A percentile compares a stretch with the other conserved stretches of the same genome.
Evolutionary conservation across 2,797 vertebrate genomes (phyloP).

Genomic region (Manis pentadactyla): DNA sequence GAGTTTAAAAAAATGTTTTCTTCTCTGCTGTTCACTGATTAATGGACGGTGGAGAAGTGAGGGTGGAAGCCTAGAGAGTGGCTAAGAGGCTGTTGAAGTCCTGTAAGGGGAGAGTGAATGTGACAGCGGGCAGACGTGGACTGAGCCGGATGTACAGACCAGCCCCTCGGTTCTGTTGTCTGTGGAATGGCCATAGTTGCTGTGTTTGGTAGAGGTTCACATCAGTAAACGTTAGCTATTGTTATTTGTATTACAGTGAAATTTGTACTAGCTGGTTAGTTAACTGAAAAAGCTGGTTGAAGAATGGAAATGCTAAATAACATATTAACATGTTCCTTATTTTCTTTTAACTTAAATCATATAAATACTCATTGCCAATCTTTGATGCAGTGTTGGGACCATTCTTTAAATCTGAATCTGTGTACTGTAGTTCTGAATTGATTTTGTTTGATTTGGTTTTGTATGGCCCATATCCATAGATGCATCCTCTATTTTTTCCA

Average conservation of each 20-base stretch:
- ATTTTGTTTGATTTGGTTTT: constrained; percentile 44
- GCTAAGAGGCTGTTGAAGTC: neutral
- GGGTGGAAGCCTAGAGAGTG: neutral
- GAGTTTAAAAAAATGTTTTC: neutral
- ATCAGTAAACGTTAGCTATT: neutral
- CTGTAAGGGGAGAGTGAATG: neutral
- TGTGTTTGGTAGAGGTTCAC: neutral
- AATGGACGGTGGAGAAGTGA: neutral
- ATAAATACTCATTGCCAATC: neutral
- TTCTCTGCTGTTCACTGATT: constrained; percentile 3
- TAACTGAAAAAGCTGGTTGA: neutral
- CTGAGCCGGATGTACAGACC: neutral
- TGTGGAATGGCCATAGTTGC: neutral
- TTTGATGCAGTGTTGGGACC: neutral
- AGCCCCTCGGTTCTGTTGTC: neutral
- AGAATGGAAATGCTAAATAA: neutral
- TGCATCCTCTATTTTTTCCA: neutral
- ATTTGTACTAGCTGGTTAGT: neutral
- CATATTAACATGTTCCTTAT: neutral
- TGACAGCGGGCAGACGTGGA: neutral
- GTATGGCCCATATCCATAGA: neutral
- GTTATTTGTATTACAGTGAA: neutral
- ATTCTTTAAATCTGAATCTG: constrained; percentile 17
- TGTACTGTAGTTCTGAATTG: neutral
- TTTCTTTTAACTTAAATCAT: constrained; percentile 29